A percentile compares a stretch with the other conserved stretches of the same genome.
These are phyloP conservation scores for Drosophila athabasca DNA, from an alignment of 1,140 invertebrate species.

Conservation along the genomic window DNA sequence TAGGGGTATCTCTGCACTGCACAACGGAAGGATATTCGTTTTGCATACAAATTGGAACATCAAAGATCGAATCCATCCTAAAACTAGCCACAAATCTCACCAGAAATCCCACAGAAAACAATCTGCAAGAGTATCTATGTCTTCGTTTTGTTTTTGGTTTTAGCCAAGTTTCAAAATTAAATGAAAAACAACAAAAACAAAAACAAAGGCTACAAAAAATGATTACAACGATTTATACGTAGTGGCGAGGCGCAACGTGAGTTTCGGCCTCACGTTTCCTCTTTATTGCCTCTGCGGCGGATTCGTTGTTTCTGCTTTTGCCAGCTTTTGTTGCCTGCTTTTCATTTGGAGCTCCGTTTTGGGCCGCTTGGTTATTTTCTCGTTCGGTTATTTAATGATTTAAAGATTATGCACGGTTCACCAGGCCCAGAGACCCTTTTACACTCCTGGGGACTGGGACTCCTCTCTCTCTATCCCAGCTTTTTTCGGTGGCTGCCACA, in stretches of 20 bases:
- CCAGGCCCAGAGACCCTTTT: slow-evolving; percentile 54
- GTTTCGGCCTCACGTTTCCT: slow-evolving; percentile 76
- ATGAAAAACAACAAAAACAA: slow-evolving; percentile 25
- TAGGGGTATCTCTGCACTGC: no score
- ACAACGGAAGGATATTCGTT: no score
- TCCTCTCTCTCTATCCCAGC: slow-evolving; percentile 26
- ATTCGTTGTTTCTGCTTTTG: slow-evolving; percentile 41
- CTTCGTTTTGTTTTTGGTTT: slow-evolving; percentile 44
- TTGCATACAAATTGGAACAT: no score
- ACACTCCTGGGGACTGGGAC: slow-evolving; percentile 18
- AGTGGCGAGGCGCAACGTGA: slow-evolving; percentile 61
- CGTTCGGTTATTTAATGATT: slow-evolving; percentile 78
- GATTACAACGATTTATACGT: slow-evolving; percentile 74
- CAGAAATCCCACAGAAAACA: no score
- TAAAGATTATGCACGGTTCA: slow-evolving; percentile 76
- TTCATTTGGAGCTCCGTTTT: slow-evolving; percentile 51
- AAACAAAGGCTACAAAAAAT: slow-evolving; percentile 38
- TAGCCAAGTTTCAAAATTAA: slow-evolving; percentile 62
- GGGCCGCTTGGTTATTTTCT: slow-evolving; percentile 12
- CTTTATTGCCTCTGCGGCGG: slow-evolving; percentile 66
- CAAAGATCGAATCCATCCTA: no score
- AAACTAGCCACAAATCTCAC: no score
- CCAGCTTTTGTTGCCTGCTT: slow-evolving; percentile 41
- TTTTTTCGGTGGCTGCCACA: slow-evolving; percentile 6
- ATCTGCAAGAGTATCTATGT: slow-evolving; percentile 1